phyloP scores from a whole-genome alignment of 2,113 vertebrate species.

The Bolborhynchus lineola region DNA sequence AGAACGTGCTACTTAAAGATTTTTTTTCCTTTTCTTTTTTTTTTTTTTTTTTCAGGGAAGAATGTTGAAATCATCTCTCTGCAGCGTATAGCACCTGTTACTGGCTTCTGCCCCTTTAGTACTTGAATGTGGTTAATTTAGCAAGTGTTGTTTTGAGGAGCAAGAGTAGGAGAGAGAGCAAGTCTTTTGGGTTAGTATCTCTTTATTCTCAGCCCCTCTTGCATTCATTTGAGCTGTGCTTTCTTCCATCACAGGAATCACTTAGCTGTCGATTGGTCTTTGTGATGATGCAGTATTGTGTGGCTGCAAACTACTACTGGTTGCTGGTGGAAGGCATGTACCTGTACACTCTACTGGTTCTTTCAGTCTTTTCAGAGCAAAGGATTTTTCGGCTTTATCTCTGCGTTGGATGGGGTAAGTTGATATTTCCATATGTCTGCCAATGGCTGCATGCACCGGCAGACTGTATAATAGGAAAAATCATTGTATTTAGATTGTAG shows the following conservation, averaged over 20 bases:
- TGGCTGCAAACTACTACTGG: constrained; percentile 97
- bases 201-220: background rate
- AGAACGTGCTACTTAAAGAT: background rate
- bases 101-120: background rate
- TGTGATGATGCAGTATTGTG: constrained; percentile 97
- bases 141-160: background rate
- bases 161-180: background rate
- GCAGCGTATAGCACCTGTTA: background rate
- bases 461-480: background rate
- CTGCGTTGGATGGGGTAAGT: constrained; percentile 93
- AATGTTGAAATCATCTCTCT: background rate
- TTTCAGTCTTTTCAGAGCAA: constrained; percentile 90
- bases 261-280: constrained; percentile 88
- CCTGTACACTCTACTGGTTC: constrained; percentile 89
- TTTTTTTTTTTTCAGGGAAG: background rate
- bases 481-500: background rate
- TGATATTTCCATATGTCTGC: rapidly evolving
- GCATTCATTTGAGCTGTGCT: background rate
- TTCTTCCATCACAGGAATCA: constrained; percentile 74
- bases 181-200: background rate
- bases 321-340: constrained; percentile 95
- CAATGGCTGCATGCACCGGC: background rate
- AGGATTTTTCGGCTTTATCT: constrained; percentile 89
- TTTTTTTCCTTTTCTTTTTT: background rate
- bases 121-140: background rate